Conservation (phyloP, 2,888 invertebrate genomes). For the Apodemia hepburni region DNA sequence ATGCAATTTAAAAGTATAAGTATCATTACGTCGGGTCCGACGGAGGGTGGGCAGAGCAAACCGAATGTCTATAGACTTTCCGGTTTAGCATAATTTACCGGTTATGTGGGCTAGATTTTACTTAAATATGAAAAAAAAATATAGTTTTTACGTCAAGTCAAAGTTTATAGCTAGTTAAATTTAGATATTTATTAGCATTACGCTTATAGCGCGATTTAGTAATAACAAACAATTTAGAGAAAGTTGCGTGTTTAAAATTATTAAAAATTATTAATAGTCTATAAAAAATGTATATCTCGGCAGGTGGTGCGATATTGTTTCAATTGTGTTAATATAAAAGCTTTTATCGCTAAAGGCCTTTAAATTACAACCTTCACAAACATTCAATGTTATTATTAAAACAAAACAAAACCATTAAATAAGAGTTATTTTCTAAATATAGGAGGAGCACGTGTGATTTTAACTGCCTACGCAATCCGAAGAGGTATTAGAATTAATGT, state of each 20-base stretch:
- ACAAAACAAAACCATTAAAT: conserved; percentile 9
- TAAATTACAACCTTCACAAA: conserved; percentile 10
- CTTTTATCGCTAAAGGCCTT: conserved; percentile 7
- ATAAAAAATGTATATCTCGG: not conserved
- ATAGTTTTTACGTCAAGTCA: too few species aligned
- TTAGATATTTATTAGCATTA: too few species aligned
- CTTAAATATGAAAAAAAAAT: too few species aligned
- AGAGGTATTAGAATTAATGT: not conserved
- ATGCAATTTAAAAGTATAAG: too few species aligned
- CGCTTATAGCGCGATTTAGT: too few species aligned
- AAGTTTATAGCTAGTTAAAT: too few species aligned
- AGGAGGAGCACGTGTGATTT: conserved; percentile 5
- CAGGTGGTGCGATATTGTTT: conserved; percentile 8
- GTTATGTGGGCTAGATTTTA: too few species aligned
- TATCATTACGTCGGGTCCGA: too few species aligned
- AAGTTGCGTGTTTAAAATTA: not conserved
- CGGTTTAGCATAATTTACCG: too few species aligned
- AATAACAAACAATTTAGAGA: not conserved
- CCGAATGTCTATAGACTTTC: too few species aligned
- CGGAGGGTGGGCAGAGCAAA: too few species aligned
- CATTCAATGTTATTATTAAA: conserved; percentile 10
- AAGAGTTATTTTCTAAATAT: conserved; percentile 10
- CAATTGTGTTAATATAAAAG: not conserved
- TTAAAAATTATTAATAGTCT: not conserved
- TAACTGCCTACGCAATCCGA: not conserved